Conservation (phyloP, 2,888 invertebrate genomes). For the Lepidonotus clava region DNA sequence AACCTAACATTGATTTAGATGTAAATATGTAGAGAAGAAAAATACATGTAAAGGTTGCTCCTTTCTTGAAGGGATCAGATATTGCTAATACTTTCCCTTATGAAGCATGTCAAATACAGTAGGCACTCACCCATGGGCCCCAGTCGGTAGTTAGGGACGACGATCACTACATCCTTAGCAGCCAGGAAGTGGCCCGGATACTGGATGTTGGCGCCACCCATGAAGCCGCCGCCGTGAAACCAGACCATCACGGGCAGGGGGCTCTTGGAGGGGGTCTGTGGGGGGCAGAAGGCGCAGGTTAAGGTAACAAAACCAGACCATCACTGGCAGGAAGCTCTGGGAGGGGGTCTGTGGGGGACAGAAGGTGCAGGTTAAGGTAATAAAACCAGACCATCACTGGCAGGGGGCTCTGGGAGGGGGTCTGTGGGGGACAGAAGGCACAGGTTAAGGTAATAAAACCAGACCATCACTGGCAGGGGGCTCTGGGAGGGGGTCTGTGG, state of each 20-base stretch:
- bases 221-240: slow-evolving; percentile 62
- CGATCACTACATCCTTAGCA: slow-evolving; percentile 56
- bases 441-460: no score
- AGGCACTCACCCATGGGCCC: slow-evolving; percentile 59
- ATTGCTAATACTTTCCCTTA: no score
- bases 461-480: slow-evolving; percentile 60
- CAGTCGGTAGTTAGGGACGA: slow-evolving; percentile 60
- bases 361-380: no score
- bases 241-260: slow-evolving; percentile 61
- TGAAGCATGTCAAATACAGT: no score
- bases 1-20: no score
- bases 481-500: slow-evolving; percentile 4
- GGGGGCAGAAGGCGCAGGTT: neutral
- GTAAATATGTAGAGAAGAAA: no score
- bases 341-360: neutral
- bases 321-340: slow-evolving; percentile 55
- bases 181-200: slow-evolving; percentile 63
- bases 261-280: slow-evolving; percentile 1
- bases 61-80: no score
- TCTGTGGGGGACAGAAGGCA: neutral
- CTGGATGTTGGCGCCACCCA: slow-evolving; percentile 56
- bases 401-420: slow-evolving; percentile 12
- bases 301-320: slow-evolving; percentile 63
- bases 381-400: slow-evolving; percentile 63
- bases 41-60: no score